Base-by-base conservation (phyloP, 2,797 vertebrate genomes). In the Onychomys arenicola region DNA sequence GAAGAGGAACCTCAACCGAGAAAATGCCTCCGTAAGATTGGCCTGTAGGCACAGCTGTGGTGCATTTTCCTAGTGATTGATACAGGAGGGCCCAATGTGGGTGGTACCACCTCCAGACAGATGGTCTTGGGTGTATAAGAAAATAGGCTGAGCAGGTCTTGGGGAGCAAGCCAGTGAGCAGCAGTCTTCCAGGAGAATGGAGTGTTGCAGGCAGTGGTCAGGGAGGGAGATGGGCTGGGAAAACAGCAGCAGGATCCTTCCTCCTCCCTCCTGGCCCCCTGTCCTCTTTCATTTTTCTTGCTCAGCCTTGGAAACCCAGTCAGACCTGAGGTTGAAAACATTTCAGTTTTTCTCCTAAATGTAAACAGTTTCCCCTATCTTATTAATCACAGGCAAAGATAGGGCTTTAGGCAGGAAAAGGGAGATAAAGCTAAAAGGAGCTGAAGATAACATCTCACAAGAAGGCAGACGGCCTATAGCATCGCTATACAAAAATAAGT, bases 391-490 rank as follows among this genome's bases (percentile, higher is more conserved):
- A 94, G 43, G 34, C 34, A 52, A 90, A 63, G 59, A 67, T 52
- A 37, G 84, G 57, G 7, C 27, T 90, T 73, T 37, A 78, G 59
- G 75, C 32, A 37, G 75, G 69, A 90, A 77, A 29, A 14, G 21
- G 75, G 59, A 65, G 57, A 85, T 89, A 96, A 95, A 34, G 37
- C 34, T 37, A 27, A 71, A 69, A 57, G 43, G 57, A 71, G 23
- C 52, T 93, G 90, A 82, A 90, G 71, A 88, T 90, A 90, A 43
- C 61, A 89, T 65, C 78, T 91, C 19, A 6, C 32, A 89, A 92
- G 82, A 63, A 82, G 73, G 29, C 11, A 59, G 37, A 69, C 19
- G 83, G 34, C n/a, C 80, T 71, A 16, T 16, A 84, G 82, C 61
- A 67, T 89, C 49, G 40, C 21, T 73, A 12, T 52, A 73, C 78